Evolutionary conservation across 2,113 vertebrate genomes (phyloP).

Genomic region (Ibidorhyncha struthersii): DNA sequence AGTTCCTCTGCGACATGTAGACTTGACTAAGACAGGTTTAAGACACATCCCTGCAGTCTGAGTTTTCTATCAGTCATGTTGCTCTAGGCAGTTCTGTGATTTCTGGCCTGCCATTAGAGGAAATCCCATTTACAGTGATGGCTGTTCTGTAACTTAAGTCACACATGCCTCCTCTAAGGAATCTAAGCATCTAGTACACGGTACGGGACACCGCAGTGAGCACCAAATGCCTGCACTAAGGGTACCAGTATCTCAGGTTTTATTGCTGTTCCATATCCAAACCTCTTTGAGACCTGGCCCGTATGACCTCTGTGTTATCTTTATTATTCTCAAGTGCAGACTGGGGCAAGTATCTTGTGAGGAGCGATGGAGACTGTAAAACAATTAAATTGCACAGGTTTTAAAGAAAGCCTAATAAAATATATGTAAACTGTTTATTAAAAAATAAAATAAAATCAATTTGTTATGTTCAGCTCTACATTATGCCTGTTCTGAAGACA

Average conservation of each 20-base stretch:
- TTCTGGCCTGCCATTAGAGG: background rate
- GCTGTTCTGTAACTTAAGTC: background rate
- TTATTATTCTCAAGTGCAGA: background rate
- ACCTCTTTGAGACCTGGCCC: background rate
- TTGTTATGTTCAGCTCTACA: background rate
- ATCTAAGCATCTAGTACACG: too few relatives aligned
- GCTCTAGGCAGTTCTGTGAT: background rate
- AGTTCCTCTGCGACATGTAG: background rate
- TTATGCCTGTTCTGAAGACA: background rate
- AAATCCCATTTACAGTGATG: background rate
- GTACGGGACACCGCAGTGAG: rapidly evolving
- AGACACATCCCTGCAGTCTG: background rate
- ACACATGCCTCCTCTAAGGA: background rate
- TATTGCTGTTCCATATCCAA: background rate
- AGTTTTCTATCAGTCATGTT: background rate
- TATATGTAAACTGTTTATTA: background rate
- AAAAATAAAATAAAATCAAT: background rate
- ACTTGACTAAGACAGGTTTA: background rate
- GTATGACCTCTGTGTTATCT: background rate
- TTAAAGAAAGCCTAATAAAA: background rate
- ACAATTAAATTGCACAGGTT: background rate
- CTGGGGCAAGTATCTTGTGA: background rate
- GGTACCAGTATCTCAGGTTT: background rate
- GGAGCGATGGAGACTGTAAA: background rate
- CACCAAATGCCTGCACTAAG: background rate